Conservation (phyloP, 2,888 invertebrate species). For the Carcina quercana region DNA sequence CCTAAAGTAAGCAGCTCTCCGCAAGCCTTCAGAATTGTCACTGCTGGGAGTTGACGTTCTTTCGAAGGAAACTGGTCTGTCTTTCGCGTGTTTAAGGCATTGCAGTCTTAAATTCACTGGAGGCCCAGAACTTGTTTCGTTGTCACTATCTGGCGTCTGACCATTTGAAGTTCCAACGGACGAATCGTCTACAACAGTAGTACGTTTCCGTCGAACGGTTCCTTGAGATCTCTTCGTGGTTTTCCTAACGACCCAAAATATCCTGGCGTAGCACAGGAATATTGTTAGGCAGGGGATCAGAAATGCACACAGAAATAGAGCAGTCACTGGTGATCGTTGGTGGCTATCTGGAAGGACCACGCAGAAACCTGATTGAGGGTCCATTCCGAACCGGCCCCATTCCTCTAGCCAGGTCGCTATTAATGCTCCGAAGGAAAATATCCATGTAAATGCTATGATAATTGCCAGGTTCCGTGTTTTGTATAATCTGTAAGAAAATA, state of each 20-base stretch:
- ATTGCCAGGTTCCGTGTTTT: conserved; percentile 76
- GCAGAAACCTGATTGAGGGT: conserved; percentile 83
- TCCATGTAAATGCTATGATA: conserved; percentile 84
- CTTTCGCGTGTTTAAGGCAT: conserved; percentile 3
- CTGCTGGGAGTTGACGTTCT: background rate
- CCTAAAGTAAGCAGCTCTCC: too few relatives aligned
- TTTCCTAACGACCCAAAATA: conserved; percentile 84
- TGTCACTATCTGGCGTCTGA: background rate
- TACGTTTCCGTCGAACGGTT: conserved; percentile 25
- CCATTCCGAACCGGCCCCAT: conserved; percentile 88
- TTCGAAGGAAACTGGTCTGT: background rate
- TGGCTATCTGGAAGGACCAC: conserved; percentile 81
- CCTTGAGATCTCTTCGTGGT: conserved; percentile 77
- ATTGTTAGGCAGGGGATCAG: conserved; percentile 89
- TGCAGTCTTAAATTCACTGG: too few relatives aligned
- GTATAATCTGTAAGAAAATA: conserved; percentile 77
- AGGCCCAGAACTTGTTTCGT: too few relatives aligned
- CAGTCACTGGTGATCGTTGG: conserved; percentile 82
- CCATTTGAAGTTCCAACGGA: conserved; percentile 24
- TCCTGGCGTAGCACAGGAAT: conserved; percentile 87
- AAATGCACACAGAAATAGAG: conserved; percentile 88
- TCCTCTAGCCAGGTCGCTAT: conserved; percentile 82
- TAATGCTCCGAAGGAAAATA: conserved; percentile 79
- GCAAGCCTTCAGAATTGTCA: too few relatives aligned
- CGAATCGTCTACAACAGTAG: conserved; percentile 39